Evolutionary conservation across 2,888 invertebrate species (phyloP), one percentile per base, ranked within the genome.

Genomic region (Spodoptera exigua): DNA sequence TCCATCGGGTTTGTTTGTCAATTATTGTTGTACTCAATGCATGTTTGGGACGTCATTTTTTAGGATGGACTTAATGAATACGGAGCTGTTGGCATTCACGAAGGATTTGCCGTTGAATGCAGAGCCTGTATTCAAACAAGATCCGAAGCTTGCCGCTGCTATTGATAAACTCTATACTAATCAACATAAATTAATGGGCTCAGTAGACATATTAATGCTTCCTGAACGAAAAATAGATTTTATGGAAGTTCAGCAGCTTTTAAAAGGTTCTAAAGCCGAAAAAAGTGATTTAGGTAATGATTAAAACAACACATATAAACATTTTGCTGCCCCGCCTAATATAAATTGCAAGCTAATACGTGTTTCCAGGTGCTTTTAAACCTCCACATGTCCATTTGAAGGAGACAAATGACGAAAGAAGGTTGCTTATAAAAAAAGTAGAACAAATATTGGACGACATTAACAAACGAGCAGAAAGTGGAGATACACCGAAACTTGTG

Each of bases 41-140:
- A 76, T 75, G 73, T 77, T 82, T 81, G 76, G 78, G 78, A 78
- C 66, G 55, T 47, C 36, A 71, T 79, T 81, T 89, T 88, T 78
- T 80, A 88, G 86, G 77, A 92, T 93, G 91, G 89, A 93, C 61
- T 82, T 89, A 80, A 87, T 91, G 84, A 92, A 91, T 85, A 86
- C 81, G 66, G 87, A 89, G 66, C 79, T 86, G 61, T 83, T 79
- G 78, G 81, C 72, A 65, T 79, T 88, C 73, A 82, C 80, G 59
- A 88, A 76, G 78, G 86, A 88, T 78, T 83, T 87, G 65, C 74
- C 74, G 45, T 76, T 82, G 69, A 84, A 81, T 74, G 71, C 81
- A 41, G 75, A 72, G 53, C 66, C 78, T 56, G 67, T 64, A 56
- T 91, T 89, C 64, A 92, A 85, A 73, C 94, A 92, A 80, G 89